phyloP scores from a whole-genome alignment of 2,113 vertebrate genomes.

The Podarcis muralis region DNA sequence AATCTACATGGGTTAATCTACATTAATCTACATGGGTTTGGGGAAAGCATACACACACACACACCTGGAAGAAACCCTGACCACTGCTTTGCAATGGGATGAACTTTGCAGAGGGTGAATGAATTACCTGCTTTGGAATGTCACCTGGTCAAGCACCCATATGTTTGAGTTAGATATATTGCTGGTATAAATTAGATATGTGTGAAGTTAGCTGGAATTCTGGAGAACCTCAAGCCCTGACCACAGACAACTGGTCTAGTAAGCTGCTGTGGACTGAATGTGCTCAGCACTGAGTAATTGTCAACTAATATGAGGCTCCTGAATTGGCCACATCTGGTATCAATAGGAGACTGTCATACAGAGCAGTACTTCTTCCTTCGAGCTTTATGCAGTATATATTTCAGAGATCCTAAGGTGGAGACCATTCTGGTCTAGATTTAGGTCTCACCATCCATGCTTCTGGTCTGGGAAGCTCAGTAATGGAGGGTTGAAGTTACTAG shows the following conservation, averaged over 20 bases:
- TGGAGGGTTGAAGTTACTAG: too few species aligned
- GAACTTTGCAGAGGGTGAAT: background rate
- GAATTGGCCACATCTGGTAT: background rate
- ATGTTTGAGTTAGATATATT: background rate
- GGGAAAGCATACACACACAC: background rate
- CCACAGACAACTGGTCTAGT: background rate
- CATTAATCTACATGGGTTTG: background rate
- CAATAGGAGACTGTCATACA: background rate
- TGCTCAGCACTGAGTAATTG: background rate
- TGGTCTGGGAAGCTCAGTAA: too few species aligned
- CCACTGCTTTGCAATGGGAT: background rate
- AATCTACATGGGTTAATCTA: background rate
- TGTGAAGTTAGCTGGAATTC: background rate
- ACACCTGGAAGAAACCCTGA: background rate
- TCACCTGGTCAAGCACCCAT: background rate
- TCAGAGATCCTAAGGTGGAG: background rate
- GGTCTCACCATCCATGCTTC: background rate
- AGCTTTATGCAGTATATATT: background rate
- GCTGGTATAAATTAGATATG: background rate
- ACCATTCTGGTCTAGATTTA: background rate
- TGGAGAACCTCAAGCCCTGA: background rate
- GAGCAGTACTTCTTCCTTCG: background rate
- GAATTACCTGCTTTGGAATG: background rate
- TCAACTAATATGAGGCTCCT: background rate
- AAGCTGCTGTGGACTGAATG: background rate